Conservation (phyloP, 2,797 vertebrate species). For the Tangara arthus region DNA sequence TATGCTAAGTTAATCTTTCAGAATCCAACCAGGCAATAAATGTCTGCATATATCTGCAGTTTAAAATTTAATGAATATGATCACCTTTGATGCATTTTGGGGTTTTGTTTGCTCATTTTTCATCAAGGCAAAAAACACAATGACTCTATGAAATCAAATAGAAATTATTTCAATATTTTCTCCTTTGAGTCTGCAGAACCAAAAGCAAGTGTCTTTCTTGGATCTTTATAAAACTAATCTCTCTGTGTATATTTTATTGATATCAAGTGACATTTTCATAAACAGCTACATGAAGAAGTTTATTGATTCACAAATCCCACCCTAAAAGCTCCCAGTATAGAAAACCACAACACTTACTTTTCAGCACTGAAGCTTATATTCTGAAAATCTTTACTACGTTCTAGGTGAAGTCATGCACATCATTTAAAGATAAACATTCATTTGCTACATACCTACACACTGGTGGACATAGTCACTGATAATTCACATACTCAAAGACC, state of each 20-base stretch:
- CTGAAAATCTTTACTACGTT: not conserved
- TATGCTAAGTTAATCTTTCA: conserved; percentile 27
- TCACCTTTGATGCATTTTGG: not conserved
- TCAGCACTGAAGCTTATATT: not conserved
- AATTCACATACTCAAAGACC: not conserved
- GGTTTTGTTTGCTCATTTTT: not conserved
- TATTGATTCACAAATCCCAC: not conserved
- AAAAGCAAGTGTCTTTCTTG: not conserved
- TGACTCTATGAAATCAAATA: not conserved
- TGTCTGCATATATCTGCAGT: not conserved
- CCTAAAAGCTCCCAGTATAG: not conserved
- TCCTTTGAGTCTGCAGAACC: not conserved
- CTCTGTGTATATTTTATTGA: not conserved
- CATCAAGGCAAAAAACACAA: not conserved
- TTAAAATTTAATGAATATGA: conserved; percentile 50
- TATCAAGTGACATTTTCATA: not conserved
- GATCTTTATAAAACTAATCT: not conserved
- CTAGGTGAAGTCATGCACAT: not conserved
- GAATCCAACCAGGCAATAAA: conserved; percentile 19
- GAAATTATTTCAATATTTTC: not conserved
- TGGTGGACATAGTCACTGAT: not conserved
- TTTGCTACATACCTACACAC: not conserved
- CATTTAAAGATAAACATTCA: not conserved
- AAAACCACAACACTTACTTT: not conserved
- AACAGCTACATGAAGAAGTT: not conserved